Conservation (phyloP, 2,113 vertebrate genomes). For the Hassar affinis region DNA sequence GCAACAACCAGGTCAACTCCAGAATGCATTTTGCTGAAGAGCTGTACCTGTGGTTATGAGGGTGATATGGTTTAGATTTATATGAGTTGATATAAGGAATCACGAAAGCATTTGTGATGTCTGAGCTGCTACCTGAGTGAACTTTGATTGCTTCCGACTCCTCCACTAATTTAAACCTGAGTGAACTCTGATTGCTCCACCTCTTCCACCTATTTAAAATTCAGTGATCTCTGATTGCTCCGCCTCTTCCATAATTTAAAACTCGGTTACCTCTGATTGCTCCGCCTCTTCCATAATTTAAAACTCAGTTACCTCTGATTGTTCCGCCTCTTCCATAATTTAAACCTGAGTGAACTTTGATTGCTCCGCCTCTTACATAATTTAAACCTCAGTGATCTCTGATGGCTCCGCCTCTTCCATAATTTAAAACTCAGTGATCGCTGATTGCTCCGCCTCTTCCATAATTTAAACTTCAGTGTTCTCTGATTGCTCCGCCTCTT, state of each 20-base stretch:
- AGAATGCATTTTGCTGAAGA: constrained; percentile 7
- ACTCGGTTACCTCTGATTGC: too few species aligned
- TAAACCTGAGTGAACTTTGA: too few species aligned
- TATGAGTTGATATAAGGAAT: not conserved
- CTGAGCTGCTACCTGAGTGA: not conserved
- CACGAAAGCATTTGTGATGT: constrained; percentile 24
- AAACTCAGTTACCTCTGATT: too few species aligned
- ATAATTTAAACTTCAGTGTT: not conserved
- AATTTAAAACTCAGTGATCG: not conserved
- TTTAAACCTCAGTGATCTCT: not conserved
- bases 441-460: not conserved
- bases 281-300: not conserved
- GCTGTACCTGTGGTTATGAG: not conserved
- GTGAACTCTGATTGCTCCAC: not conserved
- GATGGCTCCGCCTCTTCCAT: not conserved
- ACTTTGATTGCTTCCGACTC: too few species aligned
- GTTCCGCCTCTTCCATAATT: not conserved
- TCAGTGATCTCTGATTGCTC: not conserved
- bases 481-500: not conserved
- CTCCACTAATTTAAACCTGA: too few species aligned
- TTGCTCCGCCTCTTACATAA: too few species aligned
- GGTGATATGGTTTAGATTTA: not conserved
- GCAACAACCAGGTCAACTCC: constrained; percentile 1
- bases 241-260: not conserved
- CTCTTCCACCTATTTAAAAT: not conserved